Evolutionary conservation across 2,113 vertebrate genomes (phyloP).

Genomic region (Ahaetulla prasina): DNA sequence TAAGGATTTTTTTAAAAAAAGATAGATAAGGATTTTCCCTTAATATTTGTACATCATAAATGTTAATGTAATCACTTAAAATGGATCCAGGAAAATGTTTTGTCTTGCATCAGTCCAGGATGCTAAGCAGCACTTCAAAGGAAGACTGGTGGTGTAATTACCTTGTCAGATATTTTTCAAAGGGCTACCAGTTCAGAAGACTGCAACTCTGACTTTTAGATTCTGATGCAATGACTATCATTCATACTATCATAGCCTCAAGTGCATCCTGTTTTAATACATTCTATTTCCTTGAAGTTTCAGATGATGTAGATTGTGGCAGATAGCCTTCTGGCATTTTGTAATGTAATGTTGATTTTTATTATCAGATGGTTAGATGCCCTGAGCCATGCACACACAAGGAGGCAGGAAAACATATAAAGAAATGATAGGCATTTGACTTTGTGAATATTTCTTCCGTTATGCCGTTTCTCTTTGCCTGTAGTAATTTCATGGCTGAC

Average conservation of each 20-base stretch:
- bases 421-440: background rate
- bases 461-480: background rate
- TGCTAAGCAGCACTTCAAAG: background rate
- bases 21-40: background rate
- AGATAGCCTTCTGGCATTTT: background rate
- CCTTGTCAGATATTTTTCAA: background rate
- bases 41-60: background rate
- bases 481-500: background rate
- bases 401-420: background rate
- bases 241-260: background rate
- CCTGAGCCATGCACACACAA: background rate
- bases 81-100: background rate
- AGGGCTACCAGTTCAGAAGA: background rate
- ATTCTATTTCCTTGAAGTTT: background rate
- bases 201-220: background rate
- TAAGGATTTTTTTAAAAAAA: background rate
- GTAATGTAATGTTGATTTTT: background rate
- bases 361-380: background rate
- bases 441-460: background rate
- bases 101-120: background rate
- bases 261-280: background rate
- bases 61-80: background rate
- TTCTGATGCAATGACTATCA: background rate
- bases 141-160: background rate
- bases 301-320: background rate